Evolutionary conservation across 2,888 invertebrate genomes (phyloP).

Genomic region (Diaprepes abbreviatus): DNA sequence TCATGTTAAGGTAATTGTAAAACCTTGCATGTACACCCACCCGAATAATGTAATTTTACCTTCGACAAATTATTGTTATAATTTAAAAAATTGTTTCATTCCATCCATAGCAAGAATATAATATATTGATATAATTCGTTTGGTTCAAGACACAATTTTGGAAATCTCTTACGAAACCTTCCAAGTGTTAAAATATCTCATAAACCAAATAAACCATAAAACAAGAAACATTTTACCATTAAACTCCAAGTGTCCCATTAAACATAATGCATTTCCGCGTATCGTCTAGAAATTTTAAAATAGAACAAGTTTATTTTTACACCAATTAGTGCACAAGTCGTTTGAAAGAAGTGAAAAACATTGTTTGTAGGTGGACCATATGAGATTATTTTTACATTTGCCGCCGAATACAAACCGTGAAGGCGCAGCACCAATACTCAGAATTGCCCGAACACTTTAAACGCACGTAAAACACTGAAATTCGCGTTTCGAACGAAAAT

Average conservation of each 20-base stretch:
- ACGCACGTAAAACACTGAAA: conserved; percentile 11
- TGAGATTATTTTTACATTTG: conserved; percentile 46
- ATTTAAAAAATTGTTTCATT: too few relatives aligned
- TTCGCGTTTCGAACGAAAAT: conserved; percentile 8
- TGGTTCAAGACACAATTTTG: too few relatives aligned
- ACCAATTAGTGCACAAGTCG: conserved; percentile 49
- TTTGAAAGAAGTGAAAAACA: conserved; percentile 44
- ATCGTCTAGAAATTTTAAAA: conserved; percentile 35
- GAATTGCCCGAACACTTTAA: conserved; percentile 15
- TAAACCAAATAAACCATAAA: conserved; percentile 32
- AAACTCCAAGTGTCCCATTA: conserved; percentile 43
- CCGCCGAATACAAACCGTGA: conserved; percentile 14
- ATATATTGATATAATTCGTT: too few relatives aligned
- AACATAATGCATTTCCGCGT: conserved; percentile 37
- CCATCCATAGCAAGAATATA: too few relatives aligned
- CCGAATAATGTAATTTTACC: too few relatives aligned
- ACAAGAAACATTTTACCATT: conserved; percentile 31
- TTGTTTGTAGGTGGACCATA: conserved; percentile 52
- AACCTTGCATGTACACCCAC: too few relatives aligned
- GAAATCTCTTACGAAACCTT: background rate
- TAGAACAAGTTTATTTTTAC: conserved; percentile 50
- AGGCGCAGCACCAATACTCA: background rate
- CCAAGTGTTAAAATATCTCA: background rate
- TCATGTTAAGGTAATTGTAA: too few relatives aligned
- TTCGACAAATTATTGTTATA: too few relatives aligned